Percentiles rank a stretch among this genome's conserved stretches.
These are phyloP conservation scores for Scomber colias DNA, from an alignment of 2,113 vertebrate genomes.

Conservation along the genomic window DNA sequence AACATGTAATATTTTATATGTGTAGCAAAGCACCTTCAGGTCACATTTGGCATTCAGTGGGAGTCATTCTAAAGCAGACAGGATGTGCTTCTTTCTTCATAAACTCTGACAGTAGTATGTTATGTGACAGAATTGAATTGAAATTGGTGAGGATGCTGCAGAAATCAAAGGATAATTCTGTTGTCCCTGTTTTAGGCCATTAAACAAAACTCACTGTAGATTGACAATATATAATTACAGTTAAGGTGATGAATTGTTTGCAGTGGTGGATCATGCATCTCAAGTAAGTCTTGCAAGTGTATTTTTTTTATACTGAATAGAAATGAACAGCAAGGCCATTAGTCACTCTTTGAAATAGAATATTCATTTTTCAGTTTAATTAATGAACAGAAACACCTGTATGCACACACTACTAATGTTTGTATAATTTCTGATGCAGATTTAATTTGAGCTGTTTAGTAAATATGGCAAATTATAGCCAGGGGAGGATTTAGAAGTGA, in stretches of 20 bases:
- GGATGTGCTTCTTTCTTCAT: constrained; percentile 35
- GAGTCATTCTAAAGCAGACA: constrained; percentile 36
- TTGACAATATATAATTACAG: no score
- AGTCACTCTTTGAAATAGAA: no score
- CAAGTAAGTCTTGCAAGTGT: background rate
- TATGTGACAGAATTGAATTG: constrained; percentile 26
- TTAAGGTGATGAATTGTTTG: no score
- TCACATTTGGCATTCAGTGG: constrained; percentile 62
- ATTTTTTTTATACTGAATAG: background rate
- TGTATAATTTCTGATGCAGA: no score
- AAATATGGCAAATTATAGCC: no score
- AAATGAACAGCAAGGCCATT: background rate
- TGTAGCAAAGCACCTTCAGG: constrained; percentile 42
- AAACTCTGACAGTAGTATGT: constrained; percentile 28
- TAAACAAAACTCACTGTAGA: no score
- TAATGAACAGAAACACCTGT: no score
- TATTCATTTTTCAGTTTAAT: no score
- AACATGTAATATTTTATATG: constrained; percentile 54
- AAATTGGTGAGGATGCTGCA: background rate
- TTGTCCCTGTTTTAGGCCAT: background rate
- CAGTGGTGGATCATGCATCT: background rate
- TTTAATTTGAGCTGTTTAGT: no score
- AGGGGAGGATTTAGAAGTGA: no score
- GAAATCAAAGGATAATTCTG: background rate
- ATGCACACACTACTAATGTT: no score